Percentiles rank a stretch among this genome's conserved stretches.
These are phyloP conservation scores for Pangasius djambal DNA, from an alignment of 2,797 vertebrate genomes.

Conservation along the genomic window DNA sequence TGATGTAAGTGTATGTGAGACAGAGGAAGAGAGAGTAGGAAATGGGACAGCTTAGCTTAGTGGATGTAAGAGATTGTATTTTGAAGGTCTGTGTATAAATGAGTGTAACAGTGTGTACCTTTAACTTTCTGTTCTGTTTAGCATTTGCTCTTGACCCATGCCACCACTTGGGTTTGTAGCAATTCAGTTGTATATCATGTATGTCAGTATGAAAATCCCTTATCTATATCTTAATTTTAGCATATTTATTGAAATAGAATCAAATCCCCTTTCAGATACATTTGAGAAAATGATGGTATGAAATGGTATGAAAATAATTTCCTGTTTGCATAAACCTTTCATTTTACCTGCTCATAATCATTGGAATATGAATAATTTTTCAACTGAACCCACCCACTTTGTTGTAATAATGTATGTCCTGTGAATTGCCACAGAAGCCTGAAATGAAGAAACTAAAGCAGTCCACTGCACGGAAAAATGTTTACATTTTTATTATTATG, in stretches of 20 bases:
- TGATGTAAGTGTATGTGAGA: slow-evolving; percentile 65
- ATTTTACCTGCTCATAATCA: not conserved
- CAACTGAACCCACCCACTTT: not conserved
- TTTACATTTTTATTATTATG: not conserved
- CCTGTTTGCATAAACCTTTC: not conserved
- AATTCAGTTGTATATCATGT: not conserved
- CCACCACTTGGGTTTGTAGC: not conserved
- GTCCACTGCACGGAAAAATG: not conserved
- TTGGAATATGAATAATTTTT: not conserved
- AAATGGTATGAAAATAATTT: not conserved
- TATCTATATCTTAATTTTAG: not conserved
- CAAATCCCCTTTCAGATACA: not conserved
- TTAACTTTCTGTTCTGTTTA: not conserved
- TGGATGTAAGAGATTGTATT: not conserved
- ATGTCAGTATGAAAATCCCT: not conserved
- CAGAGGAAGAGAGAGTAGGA: not conserved
- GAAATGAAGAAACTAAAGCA: not conserved
- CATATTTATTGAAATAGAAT: not conserved
- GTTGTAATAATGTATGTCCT: not conserved
- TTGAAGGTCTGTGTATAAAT: slow-evolving; percentile 10
- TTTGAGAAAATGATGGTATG: not conserved
- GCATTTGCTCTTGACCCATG: not conserved
- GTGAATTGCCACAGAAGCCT: not conserved
- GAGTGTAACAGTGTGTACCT: not conserved
- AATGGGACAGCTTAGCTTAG: not conserved